phyloP scores from a whole-genome alignment of 1,140 invertebrate genomes.

The Aphelenchoides besseyi region DNA sequence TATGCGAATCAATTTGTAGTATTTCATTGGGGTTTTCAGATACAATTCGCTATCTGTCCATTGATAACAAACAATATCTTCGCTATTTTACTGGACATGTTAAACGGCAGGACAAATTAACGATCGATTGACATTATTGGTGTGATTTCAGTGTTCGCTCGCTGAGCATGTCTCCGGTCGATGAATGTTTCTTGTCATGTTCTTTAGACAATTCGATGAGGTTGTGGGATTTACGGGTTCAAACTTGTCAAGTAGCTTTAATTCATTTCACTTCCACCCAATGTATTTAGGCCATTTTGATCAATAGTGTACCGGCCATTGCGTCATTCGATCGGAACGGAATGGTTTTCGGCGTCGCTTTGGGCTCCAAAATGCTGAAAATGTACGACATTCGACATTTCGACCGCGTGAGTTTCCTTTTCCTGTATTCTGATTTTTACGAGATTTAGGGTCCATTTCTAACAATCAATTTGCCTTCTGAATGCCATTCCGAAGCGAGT shows the following conservation, averaged over 20 bases:
- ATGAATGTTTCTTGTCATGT: constrained; percentile 89
- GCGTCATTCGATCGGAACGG: constrained; percentile 98
- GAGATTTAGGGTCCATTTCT: constrained; percentile 3
- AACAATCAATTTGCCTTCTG: not conserved
- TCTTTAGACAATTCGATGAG: constrained; percentile 96
- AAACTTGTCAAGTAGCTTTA: constrained; percentile 32
- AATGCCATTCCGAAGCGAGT: not conserved
- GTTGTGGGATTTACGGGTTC: constrained; percentile 74
- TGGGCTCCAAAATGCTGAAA: constrained; percentile 68
- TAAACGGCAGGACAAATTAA: constrained; percentile 71
- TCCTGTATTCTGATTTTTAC: not conserved
- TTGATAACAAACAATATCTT: constrained; percentile 99
- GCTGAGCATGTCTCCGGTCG: constrained; percentile 66
- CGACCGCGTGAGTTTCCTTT: no score
- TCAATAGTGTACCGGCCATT: constrained; percentile 81
- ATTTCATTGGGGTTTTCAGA: constrained; percentile 67
- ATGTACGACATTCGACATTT: not conserved
- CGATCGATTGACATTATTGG: not conserved
- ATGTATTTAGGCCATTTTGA: constrained; percentile 78
- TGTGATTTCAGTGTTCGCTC: constrained; percentile 60
- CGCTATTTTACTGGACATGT: constrained; percentile 82
- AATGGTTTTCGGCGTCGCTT: constrained; percentile 92
- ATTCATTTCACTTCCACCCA: constrained; percentile 73
- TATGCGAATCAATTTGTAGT: constrained; percentile 53
- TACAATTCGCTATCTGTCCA: constrained; percentile 89